These are phyloP conservation scores for Ladona fulva DNA, from an alignment of 1,140 invertebrate genomes.

Conservation along the genomic window DNA sequence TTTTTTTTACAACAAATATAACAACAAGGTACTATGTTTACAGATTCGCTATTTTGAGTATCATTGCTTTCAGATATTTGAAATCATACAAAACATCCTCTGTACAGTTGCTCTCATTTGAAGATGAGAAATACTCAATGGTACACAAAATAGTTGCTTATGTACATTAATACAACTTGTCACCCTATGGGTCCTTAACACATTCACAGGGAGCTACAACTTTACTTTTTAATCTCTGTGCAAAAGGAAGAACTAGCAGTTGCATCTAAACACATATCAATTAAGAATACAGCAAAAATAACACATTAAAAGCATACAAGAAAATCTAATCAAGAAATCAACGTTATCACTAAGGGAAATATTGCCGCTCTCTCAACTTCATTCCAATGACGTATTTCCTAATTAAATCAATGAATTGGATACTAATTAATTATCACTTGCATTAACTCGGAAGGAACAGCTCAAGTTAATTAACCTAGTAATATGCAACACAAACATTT, in stretches of 20 bases:
- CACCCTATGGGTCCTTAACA: not conserved
- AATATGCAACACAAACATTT: not conserved
- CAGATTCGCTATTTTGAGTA: not conserved
- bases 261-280: not conserved
- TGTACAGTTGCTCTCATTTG: not conserved
- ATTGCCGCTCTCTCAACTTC: too few relatives aligned
- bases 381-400: too few relatives aligned
- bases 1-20: slow-evolving; percentile 2
- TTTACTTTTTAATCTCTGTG: not conserved
- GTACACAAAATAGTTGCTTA: slow-evolving; percentile 7
- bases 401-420: too few relatives aligned
- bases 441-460: too few relatives aligned
- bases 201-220: not conserved
- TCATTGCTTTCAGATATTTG: not conserved
- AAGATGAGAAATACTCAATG: not conserved
- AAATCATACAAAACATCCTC: not conserved
- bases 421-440: too few relatives aligned
- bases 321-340: not conserved
- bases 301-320: not conserved
- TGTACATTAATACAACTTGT: not conserved
- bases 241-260: not conserved
- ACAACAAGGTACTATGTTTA: slow-evolving; percentile 7
- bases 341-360: not conserved
- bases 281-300: not conserved
- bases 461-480: not conserved